Percentiles rank a stretch among this genome's conserved stretches.
Conservation (phyloP, 2,797 vertebrate genomes). For the Brachyalestes nurse region DNA sequence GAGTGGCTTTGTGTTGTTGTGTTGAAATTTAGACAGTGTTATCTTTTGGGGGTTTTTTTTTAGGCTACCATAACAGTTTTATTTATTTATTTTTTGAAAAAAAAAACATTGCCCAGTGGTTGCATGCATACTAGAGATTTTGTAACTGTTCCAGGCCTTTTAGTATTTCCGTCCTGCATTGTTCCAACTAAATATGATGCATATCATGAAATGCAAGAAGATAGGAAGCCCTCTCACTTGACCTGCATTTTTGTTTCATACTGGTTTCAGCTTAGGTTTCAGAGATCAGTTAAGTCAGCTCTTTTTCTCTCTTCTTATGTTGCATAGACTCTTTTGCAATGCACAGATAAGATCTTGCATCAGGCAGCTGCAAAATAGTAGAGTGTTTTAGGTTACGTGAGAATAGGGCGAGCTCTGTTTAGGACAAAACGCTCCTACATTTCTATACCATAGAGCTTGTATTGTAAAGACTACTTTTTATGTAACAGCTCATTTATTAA, state of each 20-base stretch:
- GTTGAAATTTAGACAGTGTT: not conserved
- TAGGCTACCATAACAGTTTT: not conserved
- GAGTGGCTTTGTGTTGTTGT: too few species aligned
- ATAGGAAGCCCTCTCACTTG: not conserved
- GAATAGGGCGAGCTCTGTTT: constrained; percentile 20
- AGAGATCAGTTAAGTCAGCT: constrained; percentile 5
- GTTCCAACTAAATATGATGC: not conserved
- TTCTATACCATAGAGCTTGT: not conserved
- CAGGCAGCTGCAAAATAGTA: constrained; percentile 21
- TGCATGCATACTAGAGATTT: not conserved
- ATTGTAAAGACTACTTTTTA: not conserved
- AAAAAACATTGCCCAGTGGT: too few species aligned
- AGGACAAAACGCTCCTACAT: constrained; percentile 3
- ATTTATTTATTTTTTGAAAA: too few species aligned
- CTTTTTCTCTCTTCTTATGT: constrained; percentile 9
- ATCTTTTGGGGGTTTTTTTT: not conserved
- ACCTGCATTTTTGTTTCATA: constrained; percentile 32
- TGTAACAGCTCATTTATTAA: not conserved
- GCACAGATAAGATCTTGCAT: constrained; percentile 34
- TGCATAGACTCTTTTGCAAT: constrained; percentile 37
- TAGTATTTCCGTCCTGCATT: not conserved
- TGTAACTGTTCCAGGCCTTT: not conserved
- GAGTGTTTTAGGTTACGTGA: constrained; percentile 4
- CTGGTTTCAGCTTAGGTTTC: constrained; percentile 31
- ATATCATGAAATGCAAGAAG: not conserved